Evolutionary conservation across 92 coral and sea anemone species (phyloP).

Genomic region (Zoanthus sansibaricus): DNA sequence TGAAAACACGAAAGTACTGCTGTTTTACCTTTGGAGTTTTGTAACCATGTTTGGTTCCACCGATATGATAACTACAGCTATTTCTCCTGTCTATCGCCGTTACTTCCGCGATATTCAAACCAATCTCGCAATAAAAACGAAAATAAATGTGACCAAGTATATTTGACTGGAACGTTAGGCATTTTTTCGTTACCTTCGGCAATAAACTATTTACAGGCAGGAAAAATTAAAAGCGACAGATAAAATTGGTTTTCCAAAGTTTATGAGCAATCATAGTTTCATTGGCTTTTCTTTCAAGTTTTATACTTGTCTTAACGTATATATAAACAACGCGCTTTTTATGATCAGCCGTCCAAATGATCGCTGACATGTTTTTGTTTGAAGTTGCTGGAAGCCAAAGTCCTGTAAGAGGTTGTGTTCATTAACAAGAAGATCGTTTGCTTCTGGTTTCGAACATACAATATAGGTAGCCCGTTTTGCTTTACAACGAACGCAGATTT

Average conservation of each 20-base stretch:
- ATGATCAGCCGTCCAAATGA: not conserved
- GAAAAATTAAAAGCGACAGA: not conserved
- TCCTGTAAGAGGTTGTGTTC: not conserved
- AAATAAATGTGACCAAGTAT: not conserved
- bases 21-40: not conserved
- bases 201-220: not conserved
- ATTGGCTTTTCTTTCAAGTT: not conserved
- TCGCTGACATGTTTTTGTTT: not conserved
- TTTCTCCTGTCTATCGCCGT: too few relatives aligned
- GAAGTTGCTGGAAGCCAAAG: not conserved
- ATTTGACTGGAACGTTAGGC: not conserved
- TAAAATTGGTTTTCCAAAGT: not conserved
- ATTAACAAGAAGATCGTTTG: not conserved
- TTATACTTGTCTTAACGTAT: not conserved
- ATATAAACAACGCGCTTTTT: slow-evolving; percentile 9
- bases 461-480: slow-evolving; percentile 13
- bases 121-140: not conserved
- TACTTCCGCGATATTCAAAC: not conserved
- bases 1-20: not conserved
- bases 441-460: not conserved
- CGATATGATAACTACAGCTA: not conserved
- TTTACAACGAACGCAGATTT: not conserved
- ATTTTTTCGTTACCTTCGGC: not conserved
- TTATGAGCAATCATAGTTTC: not conserved
- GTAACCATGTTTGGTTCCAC: not conserved